Percentiles rank a stretch among this genome's conserved stretches.
Conservation (phyloP, 1,140 invertebrate species). For the Araneus ventricosus region DNA sequence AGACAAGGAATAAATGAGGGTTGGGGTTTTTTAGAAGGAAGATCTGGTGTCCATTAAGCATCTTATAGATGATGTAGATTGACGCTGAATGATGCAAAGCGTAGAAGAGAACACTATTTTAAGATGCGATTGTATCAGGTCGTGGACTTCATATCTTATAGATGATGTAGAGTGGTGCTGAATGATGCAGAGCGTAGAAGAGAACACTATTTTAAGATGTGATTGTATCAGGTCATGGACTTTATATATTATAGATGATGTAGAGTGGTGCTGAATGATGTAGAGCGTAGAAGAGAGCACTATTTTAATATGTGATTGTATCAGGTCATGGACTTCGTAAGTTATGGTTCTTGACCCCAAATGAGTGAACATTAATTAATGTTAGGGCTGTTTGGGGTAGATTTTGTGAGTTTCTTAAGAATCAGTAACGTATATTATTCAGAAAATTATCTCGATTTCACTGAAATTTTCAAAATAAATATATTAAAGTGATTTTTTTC, state of each 20-base stretch:
- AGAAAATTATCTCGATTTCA: too few relatives aligned
- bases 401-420: too few relatives aligned
- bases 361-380: too few relatives aligned
- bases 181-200: background rate
- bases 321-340: background rate
- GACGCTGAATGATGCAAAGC: background rate
- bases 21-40: background rate
- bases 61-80: background rate
- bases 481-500: too few relatives aligned
- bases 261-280: background rate
- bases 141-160: too few relatives aligned
- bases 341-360: background rate
- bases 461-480: too few relatives aligned
- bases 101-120: background rate
- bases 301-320: background rate
- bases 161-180: background rate
- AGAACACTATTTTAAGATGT: background rate
- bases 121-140: background rate
- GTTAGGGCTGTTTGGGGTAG: too few relatives aligned
- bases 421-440: too few relatives aligned
- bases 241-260: background rate
- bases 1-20: constrained; percentile 16
- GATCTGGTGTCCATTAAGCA: background rate
- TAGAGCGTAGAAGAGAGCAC: background rate
- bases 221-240: background rate